Conservation (phyloP, 2,113 vertebrate genomes). For the Xenopus tropicalis region DNA sequence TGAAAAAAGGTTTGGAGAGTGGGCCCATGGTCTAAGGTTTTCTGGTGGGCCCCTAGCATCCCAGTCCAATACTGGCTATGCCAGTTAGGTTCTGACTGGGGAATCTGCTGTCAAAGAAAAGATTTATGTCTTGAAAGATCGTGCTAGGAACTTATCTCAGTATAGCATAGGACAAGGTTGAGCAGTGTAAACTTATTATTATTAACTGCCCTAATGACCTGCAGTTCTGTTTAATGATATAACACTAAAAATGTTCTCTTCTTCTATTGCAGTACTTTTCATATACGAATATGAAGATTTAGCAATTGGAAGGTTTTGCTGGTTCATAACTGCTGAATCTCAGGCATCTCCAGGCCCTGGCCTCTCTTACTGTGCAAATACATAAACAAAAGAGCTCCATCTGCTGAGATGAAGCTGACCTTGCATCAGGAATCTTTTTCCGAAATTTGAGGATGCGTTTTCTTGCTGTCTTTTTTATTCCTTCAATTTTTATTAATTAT, state of each 20-base stretch:
- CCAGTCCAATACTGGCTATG: no score
- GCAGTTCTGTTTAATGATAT: no score
- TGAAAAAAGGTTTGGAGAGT: no score
- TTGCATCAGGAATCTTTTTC: constrained; percentile 9
- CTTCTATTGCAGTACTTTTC: constrained; percentile 82
- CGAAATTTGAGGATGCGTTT: constrained; percentile 46
- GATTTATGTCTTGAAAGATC: no score
- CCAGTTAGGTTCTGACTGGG: no score
- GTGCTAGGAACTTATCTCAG: no score
- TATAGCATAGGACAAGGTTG: no score
- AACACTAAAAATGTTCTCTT: not conserved
- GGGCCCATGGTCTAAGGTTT: no score
- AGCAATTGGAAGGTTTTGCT: constrained; percentile 20
- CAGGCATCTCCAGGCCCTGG: constrained; percentile 48
- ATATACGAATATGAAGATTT: constrained; percentile 88
- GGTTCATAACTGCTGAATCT: constrained; percentile 50
- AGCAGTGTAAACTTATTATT: no score
- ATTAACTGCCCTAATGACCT: no score
- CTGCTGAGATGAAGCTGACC: not conserved
- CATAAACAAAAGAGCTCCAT: not conserved
- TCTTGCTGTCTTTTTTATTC: constrained; percentile 53
- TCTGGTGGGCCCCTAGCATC: no score
- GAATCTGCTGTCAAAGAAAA: no score
- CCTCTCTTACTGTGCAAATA: constrained; percentile 43
- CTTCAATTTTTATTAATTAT: constrained; percentile 53